Evolutionary conservation across 1,140 invertebrate genomes (phyloP).

Genomic region (Archegozetes longisetosus): DNA sequence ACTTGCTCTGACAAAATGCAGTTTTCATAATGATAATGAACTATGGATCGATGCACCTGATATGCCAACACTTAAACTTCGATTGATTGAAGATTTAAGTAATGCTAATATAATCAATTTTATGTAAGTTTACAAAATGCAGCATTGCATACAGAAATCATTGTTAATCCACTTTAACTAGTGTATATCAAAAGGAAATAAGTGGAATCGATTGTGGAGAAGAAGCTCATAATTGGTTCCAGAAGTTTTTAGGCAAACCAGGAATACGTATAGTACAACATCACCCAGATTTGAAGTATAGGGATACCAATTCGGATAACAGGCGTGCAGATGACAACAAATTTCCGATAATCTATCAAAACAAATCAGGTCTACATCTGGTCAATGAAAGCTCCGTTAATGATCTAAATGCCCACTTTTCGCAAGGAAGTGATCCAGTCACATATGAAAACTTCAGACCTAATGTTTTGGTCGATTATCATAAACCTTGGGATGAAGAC

Average conservation of each 20-base stretch:
- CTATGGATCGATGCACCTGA: neutral
- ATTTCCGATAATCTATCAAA: neutral
- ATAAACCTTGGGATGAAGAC: neutral
- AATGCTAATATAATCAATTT: no score
- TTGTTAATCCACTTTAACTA: no score
- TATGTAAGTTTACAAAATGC: no score
- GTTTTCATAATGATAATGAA: neutral
- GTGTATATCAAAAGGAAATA: neutral
- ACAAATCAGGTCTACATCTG: neutral
- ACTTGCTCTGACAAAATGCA: neutral
- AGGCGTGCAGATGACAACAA: neutral
- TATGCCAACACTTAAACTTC: neutral
- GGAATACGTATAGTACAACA: neutral
- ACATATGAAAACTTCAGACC: neutral
- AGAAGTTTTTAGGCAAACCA: neutral
- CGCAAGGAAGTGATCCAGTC: neutral
- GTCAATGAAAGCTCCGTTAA: neutral
- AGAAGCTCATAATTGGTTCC: neutral
- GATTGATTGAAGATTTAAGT: neutral
- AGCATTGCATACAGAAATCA: no score
- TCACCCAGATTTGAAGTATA: neutral
- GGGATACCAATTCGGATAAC: neutral
- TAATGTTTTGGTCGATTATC: neutral
- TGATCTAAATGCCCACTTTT: neutral
- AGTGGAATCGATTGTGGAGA: neutral